Conservation (phyloP, 1,140 invertebrate genomes). For the Bombus waltoni region DNA sequence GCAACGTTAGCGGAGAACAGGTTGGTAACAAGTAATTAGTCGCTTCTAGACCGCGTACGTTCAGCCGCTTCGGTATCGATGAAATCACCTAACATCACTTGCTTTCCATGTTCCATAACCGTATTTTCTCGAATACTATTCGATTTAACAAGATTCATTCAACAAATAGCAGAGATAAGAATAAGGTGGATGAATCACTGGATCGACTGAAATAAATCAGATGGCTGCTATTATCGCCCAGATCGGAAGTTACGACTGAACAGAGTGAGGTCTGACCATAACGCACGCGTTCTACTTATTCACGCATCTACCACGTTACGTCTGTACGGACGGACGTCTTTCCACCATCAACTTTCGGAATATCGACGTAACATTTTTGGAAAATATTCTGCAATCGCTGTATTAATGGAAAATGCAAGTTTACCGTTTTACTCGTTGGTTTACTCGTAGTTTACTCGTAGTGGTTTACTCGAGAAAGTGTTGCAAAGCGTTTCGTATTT, state of each 20-base stretch:
- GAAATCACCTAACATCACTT: background rate
- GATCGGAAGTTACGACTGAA: background rate
- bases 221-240: background rate
- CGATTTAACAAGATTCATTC: background rate
- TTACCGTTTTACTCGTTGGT: no score
- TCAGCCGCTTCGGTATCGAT: background rate
- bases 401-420: background rate
- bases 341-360: background rate
- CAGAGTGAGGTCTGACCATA: background rate
- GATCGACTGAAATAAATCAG: background rate
- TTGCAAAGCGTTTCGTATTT: no score
- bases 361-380: background rate
- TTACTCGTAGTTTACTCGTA: no score
- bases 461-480: no score
- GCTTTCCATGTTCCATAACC: background rate
- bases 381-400: background rate
- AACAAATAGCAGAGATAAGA: background rate
- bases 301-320: background rate
- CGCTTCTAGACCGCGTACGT: background rate
- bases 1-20: background rate
- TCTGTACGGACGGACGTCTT: background rate
- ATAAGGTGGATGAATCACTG: background rate
- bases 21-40: conserved; percentile 17
- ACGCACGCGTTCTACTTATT: background rate
- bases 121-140: background rate